Conservation (phyloP, 2,797 vertebrate genomes). For the Fundulus diaphanus region DNA sequence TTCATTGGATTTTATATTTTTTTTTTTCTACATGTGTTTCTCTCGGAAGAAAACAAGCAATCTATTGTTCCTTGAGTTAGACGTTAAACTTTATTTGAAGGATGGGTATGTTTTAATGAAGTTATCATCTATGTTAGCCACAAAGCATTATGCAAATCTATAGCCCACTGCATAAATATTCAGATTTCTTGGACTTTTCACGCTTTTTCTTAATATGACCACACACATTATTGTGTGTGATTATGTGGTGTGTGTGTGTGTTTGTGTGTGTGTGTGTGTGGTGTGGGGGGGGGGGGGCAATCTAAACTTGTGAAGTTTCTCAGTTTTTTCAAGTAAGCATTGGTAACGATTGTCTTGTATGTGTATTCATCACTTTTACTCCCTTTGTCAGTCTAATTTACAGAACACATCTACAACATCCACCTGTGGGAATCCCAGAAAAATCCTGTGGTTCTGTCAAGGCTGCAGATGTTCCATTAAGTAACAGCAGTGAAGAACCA, state of each 20-base stretch:
- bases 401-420: no score
- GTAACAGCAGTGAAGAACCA: neutral
- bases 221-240: neutral
- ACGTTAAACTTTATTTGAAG: neutral
- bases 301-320: no score
- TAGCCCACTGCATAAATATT: neutral
- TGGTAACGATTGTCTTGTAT: neutral
- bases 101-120: neutral
- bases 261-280: no score
- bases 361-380: neutral
- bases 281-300: no score
- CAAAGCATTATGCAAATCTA: neutral
- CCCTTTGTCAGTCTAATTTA: no score
- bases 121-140: neutral
- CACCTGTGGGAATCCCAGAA: neutral
- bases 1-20: neutral
- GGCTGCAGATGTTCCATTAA: neutral
- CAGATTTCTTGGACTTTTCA: neutral
- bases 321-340: neutral
- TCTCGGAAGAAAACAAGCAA: neutral
- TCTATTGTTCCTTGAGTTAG: neutral
- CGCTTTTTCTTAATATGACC: neutral
- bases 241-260: neutral
- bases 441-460: neutral
- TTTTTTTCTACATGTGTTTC: neutral